These are phyloP conservation scores for Pampusana beccarii DNA, from an alignment of 2,113 vertebrate genomes.

Conservation along the genomic window DNA sequence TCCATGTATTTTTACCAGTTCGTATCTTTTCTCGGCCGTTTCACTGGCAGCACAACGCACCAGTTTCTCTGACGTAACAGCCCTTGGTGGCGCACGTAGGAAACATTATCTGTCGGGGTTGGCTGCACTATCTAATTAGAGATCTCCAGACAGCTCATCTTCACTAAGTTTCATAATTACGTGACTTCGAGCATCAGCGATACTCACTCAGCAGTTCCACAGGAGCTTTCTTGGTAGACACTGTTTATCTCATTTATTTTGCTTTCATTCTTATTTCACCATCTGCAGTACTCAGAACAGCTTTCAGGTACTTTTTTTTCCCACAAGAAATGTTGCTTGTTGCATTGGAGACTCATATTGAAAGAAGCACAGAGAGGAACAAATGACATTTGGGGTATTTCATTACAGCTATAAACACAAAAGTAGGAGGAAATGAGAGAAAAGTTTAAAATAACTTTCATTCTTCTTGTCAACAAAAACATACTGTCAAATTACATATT, in stretches of 20 bases:
- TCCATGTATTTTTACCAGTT: background rate
- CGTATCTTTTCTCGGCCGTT: background rate
- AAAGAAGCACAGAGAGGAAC: slow-evolving; percentile 1
- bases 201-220: slow-evolving; percentile 30
- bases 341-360: slow-evolving; percentile 10
- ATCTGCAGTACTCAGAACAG: background rate
- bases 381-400: slow-evolving; percentile 20
- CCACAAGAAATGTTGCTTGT: background rate
- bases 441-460: slow-evolving; percentile 32
- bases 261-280: background rate
- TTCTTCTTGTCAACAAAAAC: slow-evolving; percentile 14
- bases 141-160: background rate
- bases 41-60: background rate
- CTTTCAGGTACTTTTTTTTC: slow-evolving; percentile 2
- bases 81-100: background rate
- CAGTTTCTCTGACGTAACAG: background rate
- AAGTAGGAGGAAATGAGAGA: background rate
- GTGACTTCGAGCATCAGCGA: accelerated
- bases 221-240: background rate
- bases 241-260: background rate
- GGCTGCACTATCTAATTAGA: background rate
- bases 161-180: slow-evolving; percentile 22
- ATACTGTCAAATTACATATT: slow-evolving; percentile 10
- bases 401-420: background rate
- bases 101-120: background rate